Percentiles rank a stretch among this genome's conserved stretches.
Evolutionary conservation across 2,113 vertebrate species (phyloP).

Genomic region (Gymnobelideus leadbeateri): DNA sequence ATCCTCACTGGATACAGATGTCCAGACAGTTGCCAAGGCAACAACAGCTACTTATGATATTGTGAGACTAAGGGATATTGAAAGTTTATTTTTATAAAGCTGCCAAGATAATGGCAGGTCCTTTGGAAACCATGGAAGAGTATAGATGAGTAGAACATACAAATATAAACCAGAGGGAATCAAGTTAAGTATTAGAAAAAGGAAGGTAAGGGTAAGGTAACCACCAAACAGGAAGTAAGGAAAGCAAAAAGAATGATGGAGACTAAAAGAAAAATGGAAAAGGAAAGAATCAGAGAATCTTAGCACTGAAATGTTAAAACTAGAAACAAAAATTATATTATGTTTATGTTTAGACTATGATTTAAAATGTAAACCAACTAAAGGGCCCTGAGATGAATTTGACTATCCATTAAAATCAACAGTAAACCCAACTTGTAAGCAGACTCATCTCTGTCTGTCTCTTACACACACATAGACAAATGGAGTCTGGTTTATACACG

Average conservation of each 20-base stretch:
- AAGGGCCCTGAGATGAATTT: constrained; percentile 25
- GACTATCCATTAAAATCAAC: constrained; percentile 42
- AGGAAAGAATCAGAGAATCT: constrained; percentile 25
- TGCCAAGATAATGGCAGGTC: constrained; percentile 56
- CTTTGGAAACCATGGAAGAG: constrained; percentile 26
- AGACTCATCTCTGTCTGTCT: background rate
- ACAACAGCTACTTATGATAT: constrained; percentile 55
- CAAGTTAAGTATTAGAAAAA: background rate
- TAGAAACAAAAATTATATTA: background rate
- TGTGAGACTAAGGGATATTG: constrained; percentile 42
- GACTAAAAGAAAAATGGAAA: constrained; percentile 31
- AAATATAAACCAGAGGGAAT: constrained; percentile 29
- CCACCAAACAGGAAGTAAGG: constrained; percentile 37
- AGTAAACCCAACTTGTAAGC: background rate
- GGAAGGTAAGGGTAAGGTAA: background rate
- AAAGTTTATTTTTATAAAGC: constrained; percentile 63
- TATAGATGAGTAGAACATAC: constrained; percentile 9
- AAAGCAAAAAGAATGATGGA: constrained; percentile 12
- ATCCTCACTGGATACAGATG: constrained; percentile 58
- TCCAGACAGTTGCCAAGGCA: constrained; percentile 66
- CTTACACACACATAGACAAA: background rate
- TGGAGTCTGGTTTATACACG: background rate
- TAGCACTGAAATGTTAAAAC: constrained; percentile 41
- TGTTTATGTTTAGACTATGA: constrained; percentile 15
- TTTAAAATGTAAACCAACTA: constrained; percentile 28